A percentile compares a stretch with the other conserved stretches of the same genome.
Conservation (phyloP, 2,113 vertebrate species). For the Formicarius rufipectus region DNA sequence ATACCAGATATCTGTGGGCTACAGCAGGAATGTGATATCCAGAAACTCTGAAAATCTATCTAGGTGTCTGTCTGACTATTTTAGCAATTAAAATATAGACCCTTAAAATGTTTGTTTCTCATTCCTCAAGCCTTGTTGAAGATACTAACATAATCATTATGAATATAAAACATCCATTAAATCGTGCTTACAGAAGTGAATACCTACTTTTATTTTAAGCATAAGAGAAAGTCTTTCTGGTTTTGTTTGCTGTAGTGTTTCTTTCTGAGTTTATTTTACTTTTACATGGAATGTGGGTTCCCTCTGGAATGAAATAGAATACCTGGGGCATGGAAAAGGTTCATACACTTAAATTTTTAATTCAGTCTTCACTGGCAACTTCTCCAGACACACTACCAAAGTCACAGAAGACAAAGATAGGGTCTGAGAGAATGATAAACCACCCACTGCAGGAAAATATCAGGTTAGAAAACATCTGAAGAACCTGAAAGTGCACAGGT, state of each 20-base stretch:
- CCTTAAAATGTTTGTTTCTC: background rate
- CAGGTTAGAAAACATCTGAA: background rate
- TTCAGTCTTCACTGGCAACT: background rate
- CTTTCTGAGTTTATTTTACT: background rate
- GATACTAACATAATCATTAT: background rate
- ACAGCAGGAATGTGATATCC: background rate
- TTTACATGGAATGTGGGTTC: background rate
- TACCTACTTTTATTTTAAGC: background rate
- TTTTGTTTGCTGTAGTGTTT: background rate
- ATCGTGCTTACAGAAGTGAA: background rate
- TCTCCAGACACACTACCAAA: background rate
- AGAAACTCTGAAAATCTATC: background rate
- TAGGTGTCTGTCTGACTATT: background rate
- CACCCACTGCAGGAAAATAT: background rate
- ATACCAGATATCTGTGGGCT: background rate
- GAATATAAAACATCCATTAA: background rate
- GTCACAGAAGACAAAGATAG: background rate
- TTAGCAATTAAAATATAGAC: background rate
- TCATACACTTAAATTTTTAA: too few relatives aligned
- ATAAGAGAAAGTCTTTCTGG: background rate
- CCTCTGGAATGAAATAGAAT: background rate
- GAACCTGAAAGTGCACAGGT: background rate
- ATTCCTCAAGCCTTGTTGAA: rapidly evolving
- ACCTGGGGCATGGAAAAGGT: background rate
- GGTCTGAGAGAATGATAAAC: background rate